Conservation (phyloP, 2,797 vertebrate species). For the Limnodromus scolopaceus region DNA sequence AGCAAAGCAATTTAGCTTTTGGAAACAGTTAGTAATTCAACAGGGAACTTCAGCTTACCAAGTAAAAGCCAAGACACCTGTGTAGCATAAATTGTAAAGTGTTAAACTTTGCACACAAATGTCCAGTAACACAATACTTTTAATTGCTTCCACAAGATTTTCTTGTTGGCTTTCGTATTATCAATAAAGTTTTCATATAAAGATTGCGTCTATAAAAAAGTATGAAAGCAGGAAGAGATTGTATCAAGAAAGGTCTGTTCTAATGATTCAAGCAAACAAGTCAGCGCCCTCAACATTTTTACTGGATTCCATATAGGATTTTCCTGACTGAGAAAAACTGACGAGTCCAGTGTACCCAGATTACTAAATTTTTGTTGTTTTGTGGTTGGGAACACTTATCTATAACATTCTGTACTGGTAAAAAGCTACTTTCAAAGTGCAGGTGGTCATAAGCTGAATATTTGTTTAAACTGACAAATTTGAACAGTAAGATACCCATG, state of each 20-base stretch:
- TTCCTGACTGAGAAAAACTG: neutral
- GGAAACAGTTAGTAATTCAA: neutral
- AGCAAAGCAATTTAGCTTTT: conserved; percentile 4
- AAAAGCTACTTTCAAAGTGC: neutral
- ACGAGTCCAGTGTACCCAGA: neutral
- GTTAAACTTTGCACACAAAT: neutral
- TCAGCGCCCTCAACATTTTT: accelerated
- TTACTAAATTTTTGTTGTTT: neutral
- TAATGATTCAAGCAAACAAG: neutral
- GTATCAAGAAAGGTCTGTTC: neutral
- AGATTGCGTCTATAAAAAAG: neutral
- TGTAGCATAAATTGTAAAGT: neutral
- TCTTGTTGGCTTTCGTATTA: neutral
- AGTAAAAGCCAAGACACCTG: conserved; percentile 1
- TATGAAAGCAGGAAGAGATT: neutral
- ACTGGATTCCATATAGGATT: neutral
- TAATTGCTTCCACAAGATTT: neutral
- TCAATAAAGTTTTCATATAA: neutral
- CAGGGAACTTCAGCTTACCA: neutral
- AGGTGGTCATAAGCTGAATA: neutral
- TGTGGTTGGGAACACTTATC: neutral
- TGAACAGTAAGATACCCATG: neutral
- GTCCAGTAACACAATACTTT: neutral
- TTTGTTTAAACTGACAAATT: neutral
- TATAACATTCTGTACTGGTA: neutral